Percentiles rank a stretch among this genome's conserved stretches.
Evolutionary conservation across 1,140 invertebrate species (phyloP).

Genomic region (Eubasilissa regina): DNA sequence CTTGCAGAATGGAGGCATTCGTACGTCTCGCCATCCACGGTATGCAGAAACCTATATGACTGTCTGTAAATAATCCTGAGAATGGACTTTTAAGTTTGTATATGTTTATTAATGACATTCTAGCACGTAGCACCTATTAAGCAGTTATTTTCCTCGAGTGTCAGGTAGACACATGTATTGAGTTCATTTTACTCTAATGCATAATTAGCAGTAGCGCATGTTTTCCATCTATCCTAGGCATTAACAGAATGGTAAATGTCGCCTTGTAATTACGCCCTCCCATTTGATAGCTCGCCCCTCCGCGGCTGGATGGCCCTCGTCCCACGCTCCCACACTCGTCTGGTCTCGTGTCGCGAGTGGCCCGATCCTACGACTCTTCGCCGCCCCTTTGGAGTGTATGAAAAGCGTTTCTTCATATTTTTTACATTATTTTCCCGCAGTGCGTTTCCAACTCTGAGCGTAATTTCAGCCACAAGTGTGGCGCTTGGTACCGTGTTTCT

Average conservation of each 20-base stretch:
- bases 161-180: no score
- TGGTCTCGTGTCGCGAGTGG: constrained; percentile 3
- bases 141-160: no score
- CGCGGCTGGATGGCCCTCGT: background rate
- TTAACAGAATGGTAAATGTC: background rate
- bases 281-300: background rate
- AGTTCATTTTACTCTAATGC: no score
- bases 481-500: constrained; percentile 10
- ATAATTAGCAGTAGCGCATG: no score
- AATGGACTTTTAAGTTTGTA: no score
- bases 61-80: no score
- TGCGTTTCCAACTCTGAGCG: background rate
- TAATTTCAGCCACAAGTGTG: constrained; percentile 4
- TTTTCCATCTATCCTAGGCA: no score
- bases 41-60: no score
- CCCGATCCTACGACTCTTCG: constrained; percentile 8
- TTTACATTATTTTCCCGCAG: constrained; percentile 2
- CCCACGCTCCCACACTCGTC: background rate
- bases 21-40: no score
- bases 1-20: no score
- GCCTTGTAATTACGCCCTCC: constrained; percentile 1
- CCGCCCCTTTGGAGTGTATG: background rate
- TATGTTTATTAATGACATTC: no score
- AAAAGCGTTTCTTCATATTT: constrained; percentile 22
- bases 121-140: no score